Evolutionary conservation across 2,888 invertebrate genomes (phyloP).

Genomic region (Petrolisthes manimaculis): DNA sequence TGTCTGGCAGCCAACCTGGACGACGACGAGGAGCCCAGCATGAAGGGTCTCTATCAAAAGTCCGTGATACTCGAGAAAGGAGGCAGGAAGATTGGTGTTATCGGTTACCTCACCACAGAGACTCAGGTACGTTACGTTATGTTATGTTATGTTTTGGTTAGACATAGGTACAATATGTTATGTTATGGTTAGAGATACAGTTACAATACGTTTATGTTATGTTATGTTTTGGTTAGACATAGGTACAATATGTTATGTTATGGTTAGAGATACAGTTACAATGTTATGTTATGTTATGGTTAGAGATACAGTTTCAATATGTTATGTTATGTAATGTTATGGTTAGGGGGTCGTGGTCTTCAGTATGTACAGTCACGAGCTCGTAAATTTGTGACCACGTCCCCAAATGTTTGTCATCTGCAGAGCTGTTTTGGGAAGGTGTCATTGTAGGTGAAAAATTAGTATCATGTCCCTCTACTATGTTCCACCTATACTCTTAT

Average conservation of each 20-base stretch:
- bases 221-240: too few relatives aligned
- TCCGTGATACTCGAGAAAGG: slow-evolving; percentile 75
- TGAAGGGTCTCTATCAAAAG: slow-evolving; percentile 72
- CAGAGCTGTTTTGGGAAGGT: too few relatives aligned
- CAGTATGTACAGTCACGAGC: too few relatives aligned
- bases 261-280: not conserved
- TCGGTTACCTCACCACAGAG: slow-evolving; percentile 81
- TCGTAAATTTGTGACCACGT: too few relatives aligned
- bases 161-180: not conserved
- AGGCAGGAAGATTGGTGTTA: slow-evolving; percentile 80
- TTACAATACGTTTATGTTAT: not conserved
- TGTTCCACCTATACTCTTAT: too few relatives aligned
- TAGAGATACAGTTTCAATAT: too few relatives aligned
- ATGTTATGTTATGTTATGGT: not conserved
- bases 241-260: too few relatives aligned
- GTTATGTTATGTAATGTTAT: not conserved
- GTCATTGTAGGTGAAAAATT: too few relatives aligned
- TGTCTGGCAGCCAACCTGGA: slow-evolving; percentile 84
- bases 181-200: not conserved
- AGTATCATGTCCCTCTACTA: too few relatives aligned
- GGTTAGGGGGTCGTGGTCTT: too few relatives aligned
- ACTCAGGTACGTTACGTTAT: slow-evolving; percentile 74
- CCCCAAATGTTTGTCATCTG: too few relatives aligned
- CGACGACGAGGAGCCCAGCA: slow-evolving; percentile 77
- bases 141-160: too few relatives aligned